These are phyloP conservation scores for Actias luna DNA, from an alignment of 2,888 invertebrate species.

Conservation along the genomic window DNA sequence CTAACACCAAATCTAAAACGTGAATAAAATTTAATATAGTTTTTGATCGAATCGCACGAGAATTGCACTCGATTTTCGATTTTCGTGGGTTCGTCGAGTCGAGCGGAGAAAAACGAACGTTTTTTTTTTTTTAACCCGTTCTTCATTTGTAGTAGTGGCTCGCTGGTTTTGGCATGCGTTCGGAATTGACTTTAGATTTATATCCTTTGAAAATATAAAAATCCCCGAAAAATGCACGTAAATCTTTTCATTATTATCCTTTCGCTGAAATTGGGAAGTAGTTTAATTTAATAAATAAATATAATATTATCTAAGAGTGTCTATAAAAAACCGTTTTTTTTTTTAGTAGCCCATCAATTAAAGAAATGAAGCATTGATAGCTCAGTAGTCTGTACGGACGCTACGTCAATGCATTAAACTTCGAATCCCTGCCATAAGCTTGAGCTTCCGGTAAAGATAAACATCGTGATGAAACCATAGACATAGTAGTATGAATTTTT, in stretches of 20 bases:
- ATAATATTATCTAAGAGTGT: no score
- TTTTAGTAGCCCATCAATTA: no score
- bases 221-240: background rate
- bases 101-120: background rate
- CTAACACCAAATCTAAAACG: background rate
- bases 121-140: background rate
- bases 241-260: background rate
- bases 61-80: constrained; percentile 1
- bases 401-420: no score
- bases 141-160: constrained; percentile 5
- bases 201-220: constrained; percentile 33
- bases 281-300: no score
- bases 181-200: constrained; percentile 37
- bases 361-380: no score
- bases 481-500: no score
- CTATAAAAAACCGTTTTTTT: no score
- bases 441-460: no score
- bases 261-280: background rate
- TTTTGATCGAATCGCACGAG: background rate
- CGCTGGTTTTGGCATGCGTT: constrained; percentile 23
- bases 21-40: background rate
- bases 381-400: no score
- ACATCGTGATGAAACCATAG: no score
- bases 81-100: constrained; percentile 14
- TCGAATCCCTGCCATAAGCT: no score